A percentile compares a stretch with the other conserved stretches of the same genome.
These are phyloP conservation scores for Picathartes gymnocephalus DNA, from an alignment of 2,113 vertebrate genomes.

Conservation along the genomic window DNA sequence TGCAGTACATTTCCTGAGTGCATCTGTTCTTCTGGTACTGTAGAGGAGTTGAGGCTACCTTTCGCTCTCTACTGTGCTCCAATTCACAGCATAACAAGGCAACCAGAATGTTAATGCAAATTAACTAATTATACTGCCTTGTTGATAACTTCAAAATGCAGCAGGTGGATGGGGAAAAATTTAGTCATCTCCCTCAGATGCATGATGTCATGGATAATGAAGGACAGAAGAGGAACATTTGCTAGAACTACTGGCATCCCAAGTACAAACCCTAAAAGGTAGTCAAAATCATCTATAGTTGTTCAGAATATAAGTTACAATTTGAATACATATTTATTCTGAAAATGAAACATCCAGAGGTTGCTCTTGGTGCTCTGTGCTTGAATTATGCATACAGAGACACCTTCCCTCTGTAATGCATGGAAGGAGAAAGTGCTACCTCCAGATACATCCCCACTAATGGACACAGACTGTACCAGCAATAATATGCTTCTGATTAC, in stretches of 20 bases:
- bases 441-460: not conserved
- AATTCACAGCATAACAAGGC: not conserved
- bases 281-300: not conserved
- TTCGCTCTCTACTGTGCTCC: not conserved
- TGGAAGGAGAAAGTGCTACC: not conserved
- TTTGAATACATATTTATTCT: not conserved
- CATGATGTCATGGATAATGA: not conserved
- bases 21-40: not conserved
- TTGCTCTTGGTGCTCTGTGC: not conserved
- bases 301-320: not conserved
- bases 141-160: not conserved
- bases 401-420: not conserved
- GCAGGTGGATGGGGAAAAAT: not conserved
- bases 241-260: not conserved
- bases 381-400: not conserved
- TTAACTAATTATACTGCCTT: not conserved
- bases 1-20: not conserved
- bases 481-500: not conserved
- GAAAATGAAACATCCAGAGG: not conserved
- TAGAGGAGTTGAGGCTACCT: not conserved
- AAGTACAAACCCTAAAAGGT: not conserved
- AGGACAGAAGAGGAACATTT: not conserved
- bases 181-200: not conserved
- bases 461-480: not conserved
- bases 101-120: not conserved